Evolutionary conservation across 2,113 vertebrate species (phyloP).

Genomic region (Sander lucioperca): DNA sequence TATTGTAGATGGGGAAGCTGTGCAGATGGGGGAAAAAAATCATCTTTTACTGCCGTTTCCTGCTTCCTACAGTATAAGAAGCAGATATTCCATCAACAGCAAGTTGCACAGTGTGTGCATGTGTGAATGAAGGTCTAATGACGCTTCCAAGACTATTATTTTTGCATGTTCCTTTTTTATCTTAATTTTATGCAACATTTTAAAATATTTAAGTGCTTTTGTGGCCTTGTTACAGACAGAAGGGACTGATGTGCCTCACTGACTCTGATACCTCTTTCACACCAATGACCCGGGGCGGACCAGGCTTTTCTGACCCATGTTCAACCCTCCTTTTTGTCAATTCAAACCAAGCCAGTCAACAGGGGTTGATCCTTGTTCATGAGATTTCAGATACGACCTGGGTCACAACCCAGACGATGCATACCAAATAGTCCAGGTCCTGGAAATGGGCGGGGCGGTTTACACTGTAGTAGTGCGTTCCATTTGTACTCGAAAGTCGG

Average conservation of each 20-base stretch:
- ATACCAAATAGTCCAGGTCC: too few species aligned
- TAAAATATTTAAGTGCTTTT: constrained; percentile 62
- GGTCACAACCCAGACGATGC: too few species aligned
- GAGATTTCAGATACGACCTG: too few species aligned
- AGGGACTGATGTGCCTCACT: constrained; percentile 43
- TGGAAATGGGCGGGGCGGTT: too few species aligned
- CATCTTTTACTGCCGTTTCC: constrained; percentile 25
- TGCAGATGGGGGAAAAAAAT: constrained; percentile 30
- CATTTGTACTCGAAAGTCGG: too few species aligned
- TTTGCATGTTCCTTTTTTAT: constrained; percentile 61
- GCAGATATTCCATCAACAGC: constrained; percentile 37
- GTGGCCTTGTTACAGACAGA: constrained; percentile 63
- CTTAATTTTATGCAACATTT: constrained; percentile 56
- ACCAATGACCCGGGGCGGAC: too few species aligned
- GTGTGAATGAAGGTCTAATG: constrained; percentile 44
- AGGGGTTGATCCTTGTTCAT: too few species aligned
- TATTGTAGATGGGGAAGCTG: constrained; percentile 44
- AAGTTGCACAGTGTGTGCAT: constrained; percentile 23
- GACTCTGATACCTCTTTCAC: background rate
- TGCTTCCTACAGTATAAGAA: constrained; percentile 26
- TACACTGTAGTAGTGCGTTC: too few species aligned
- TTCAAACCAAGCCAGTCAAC: too few species aligned
- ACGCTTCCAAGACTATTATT: constrained; percentile 45
- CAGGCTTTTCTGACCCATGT: too few species aligned
- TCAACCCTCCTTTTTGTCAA: too few species aligned